phyloP scores from a whole-genome alignment of 2,888 invertebrate species.

The Cryptus viduatorius region DNA sequence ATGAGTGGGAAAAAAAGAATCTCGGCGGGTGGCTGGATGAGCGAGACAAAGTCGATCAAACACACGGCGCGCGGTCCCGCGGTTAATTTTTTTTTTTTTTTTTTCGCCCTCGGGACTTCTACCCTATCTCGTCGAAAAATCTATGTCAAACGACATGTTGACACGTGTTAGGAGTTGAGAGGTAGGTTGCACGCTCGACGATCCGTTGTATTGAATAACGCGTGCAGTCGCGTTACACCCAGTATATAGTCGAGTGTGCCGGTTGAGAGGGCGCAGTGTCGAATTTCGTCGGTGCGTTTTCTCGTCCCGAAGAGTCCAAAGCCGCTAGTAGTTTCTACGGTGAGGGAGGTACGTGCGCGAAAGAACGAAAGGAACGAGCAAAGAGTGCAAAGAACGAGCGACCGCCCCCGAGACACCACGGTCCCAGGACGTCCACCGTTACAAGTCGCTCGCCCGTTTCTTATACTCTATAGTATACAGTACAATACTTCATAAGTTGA shows the following conservation, averaged over 20 bases:
- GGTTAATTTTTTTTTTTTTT: slow-evolving; percentile 53
- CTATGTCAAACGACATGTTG: slow-evolving; percentile 83
- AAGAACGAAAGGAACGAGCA: slow-evolving; percentile 39
- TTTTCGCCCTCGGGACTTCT: slow-evolving; percentile 57
- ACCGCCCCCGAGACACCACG: slow-evolving; percentile 47
- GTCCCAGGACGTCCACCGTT: slow-evolving; percentile 19
- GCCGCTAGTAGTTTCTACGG: slow-evolving; percentile 3
- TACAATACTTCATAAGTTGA: slow-evolving; percentile 10
- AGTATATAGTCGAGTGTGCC: slow-evolving; percentile 74
- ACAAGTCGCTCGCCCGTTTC: slow-evolving; percentile 30
- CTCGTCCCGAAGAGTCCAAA: slow-evolving; percentile 67
- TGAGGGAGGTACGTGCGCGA: slow-evolving; percentile 45
- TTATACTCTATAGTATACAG: slow-evolving; percentile 10
- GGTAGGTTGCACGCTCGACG: slow-evolving; percentile 57
- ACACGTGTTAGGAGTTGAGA: slow-evolving; percentile 79
- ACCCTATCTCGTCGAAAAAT: slow-evolving; percentile 80
- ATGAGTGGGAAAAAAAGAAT: slow-evolving; percentile 10
- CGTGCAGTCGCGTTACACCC: slow-evolving; percentile 40
- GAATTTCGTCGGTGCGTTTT: slow-evolving; percentile 76
- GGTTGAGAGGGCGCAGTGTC: slow-evolving; percentile 78
- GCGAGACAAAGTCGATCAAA: slow-evolving; percentile 74
- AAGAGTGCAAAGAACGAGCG: slow-evolving; percentile 54
- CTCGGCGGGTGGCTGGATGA: slow-evolving; percentile 32
- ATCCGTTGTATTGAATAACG: slow-evolving; percentile 56
- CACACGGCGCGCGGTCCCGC: slow-evolving; percentile 57